phyloP scores from a whole-genome alignment of 2,113 vertebrate species.

The Myrmecophaga tridactyla region DNA sequence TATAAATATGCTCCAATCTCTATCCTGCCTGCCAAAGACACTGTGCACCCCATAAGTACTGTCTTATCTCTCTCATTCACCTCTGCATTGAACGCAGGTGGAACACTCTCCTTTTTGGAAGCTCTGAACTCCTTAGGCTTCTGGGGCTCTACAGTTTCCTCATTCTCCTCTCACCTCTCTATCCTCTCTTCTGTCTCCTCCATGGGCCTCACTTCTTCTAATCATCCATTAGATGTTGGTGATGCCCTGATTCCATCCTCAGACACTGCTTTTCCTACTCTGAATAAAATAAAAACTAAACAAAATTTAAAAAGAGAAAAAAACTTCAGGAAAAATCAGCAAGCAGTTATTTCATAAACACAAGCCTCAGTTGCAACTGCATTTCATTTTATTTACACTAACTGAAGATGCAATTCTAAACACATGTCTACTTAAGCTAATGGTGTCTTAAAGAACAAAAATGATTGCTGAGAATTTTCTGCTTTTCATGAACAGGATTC shows the following conservation, averaged over 20 bases:
- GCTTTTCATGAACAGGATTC: background rate
- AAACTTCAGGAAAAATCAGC: background rate
- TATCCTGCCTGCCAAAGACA: background rate
- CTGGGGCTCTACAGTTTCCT: background rate
- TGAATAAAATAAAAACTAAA: background rate
- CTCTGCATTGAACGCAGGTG: background rate
- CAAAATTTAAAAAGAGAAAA: background rate
- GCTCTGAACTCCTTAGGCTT: background rate
- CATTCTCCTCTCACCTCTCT: too few species aligned
- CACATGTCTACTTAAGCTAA: background rate
- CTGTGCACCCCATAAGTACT: background rate
- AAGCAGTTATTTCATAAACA: background rate
- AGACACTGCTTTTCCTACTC: background rate
- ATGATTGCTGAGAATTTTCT: background rate
- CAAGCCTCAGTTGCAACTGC: background rate
- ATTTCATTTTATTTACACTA: background rate
- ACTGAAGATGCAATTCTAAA: background rate
- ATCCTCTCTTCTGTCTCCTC: background rate
- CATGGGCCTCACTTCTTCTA: too few species aligned
- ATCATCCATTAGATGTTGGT: background rate
- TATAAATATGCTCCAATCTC: background rate
- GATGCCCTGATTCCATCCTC: background rate
- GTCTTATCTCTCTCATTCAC: background rate
- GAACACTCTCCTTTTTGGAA: background rate
- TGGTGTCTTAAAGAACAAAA: background rate